Percentiles rank a stretch among this genome's conserved stretches.
phyloP scores from a whole-genome alignment of 2,113 vertebrate species.

The Rhinoderma darwinii region DNA sequence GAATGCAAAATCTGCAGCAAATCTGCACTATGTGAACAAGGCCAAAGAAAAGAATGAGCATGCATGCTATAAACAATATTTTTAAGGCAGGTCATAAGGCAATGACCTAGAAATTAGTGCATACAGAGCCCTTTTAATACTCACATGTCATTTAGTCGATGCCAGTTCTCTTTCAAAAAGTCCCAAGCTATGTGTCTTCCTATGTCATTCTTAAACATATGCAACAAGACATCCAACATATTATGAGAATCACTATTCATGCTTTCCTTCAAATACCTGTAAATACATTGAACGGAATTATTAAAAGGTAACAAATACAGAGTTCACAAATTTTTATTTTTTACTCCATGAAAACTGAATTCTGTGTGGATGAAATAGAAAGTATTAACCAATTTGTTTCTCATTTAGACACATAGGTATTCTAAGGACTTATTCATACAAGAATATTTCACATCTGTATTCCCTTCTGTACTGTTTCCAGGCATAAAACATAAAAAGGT shows the following conservation, averaged over 20 bases:
- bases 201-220: conserved; percentile 66
- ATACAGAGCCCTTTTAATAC: conserved; percentile 36
- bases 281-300: conserved; percentile 44
- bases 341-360: no score
- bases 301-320: background rate
- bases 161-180: conserved; percentile 75
- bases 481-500: no score
- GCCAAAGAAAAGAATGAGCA: background rate
- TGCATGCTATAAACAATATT: background rate
- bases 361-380: no score
- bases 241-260: conserved; percentile 60
- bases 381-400: no score
- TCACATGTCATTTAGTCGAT: conserved; percentile 69
- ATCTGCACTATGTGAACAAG: no score
- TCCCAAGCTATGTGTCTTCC: conserved; percentile 72
- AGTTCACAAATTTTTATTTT: no score
- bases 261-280: conserved; percentile 73
- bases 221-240: background rate
- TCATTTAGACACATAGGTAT: no score
- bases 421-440: no score
- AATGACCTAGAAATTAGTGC: background rate
- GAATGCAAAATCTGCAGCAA: no score
- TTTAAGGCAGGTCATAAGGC: background rate
- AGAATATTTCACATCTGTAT: background rate
- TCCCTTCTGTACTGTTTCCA: no score